Conservation (phyloP, 30 jellyfish, hydroid and myxozoan species). For the Aurelia sp. region DNA sequence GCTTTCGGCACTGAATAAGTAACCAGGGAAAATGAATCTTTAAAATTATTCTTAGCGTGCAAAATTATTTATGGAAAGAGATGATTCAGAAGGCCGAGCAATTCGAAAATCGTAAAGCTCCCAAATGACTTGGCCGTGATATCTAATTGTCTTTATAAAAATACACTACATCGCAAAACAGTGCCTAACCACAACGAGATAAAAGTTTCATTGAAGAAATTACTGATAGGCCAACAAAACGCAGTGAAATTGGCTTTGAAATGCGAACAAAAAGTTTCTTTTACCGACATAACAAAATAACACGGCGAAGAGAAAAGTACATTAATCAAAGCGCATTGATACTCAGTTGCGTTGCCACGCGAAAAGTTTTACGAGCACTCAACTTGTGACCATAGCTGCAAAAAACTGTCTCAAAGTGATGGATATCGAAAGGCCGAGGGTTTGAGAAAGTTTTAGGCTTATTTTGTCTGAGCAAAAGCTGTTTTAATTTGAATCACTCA, state of each 20-base stretch:
- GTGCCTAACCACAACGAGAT: constrained; percentile 50
- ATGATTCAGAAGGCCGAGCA: not conserved
- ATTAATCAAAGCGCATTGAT: constrained; percentile 1
- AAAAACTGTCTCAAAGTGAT: too few relatives aligned
- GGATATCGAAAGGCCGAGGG: not conserved
- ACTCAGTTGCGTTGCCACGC: constrained; percentile 2
- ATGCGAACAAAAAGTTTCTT: constrained; percentile 41
- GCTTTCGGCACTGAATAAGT: too few relatives aligned
- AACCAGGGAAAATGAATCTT: too few relatives aligned
- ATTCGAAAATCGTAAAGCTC: not conserved
- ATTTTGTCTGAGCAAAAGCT: not conserved
- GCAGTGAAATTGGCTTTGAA: constrained; percentile 46
- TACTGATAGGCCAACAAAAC: constrained; percentile 54
- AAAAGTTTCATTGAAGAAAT: constrained; percentile 29
- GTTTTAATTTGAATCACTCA: constrained; percentile 23
- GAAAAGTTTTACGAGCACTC: not conserved
- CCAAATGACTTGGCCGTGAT: constrained; percentile 24
- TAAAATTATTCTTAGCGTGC: too few relatives aligned
- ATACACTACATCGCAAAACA: not conserved
- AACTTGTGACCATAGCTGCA: not conserved
- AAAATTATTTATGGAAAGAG: too few relatives aligned
- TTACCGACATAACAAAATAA: constrained; percentile 7
- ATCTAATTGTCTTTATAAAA: constrained; percentile 12
- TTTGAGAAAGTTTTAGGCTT: not conserved
- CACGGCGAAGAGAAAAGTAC: constrained; percentile 18